phyloP scores from a whole-genome alignment of 2,888 invertebrate species.

The Exocentrus adspersus region DNA sequence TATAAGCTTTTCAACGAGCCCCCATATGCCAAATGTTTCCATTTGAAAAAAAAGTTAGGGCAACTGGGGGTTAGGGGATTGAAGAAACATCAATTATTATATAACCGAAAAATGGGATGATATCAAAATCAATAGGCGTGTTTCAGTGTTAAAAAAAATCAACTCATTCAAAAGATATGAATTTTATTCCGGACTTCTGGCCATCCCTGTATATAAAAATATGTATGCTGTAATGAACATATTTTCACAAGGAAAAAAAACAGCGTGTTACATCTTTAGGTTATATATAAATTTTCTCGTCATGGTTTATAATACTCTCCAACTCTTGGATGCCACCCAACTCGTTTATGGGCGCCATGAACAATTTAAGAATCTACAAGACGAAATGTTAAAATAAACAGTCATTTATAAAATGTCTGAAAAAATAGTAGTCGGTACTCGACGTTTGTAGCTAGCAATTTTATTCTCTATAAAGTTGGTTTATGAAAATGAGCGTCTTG shows the following conservation, averaged over 20 bases:
- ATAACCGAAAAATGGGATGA: too few relatives aligned
- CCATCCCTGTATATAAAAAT: too few relatives aligned
- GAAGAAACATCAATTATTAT: too few relatives aligned
- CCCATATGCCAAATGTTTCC: too few relatives aligned
- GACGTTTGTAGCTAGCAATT: constrained; percentile 29
- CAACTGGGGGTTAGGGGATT: too few relatives aligned
- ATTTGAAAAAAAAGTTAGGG: too few relatives aligned
- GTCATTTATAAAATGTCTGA: constrained; percentile 22
- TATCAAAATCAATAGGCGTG: too few relatives aligned
- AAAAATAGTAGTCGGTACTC: constrained; percentile 33
- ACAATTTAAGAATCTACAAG: constrained; percentile 26
- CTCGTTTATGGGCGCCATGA: constrained; percentile 28
- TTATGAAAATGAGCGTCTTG: constrained; percentile 39
- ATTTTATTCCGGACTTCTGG: too few relatives aligned
- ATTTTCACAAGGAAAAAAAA: background rate
- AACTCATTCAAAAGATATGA: too few relatives aligned
- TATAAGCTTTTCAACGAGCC: too few relatives aligned
- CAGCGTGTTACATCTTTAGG: background rate
- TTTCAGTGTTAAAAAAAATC: too few relatives aligned
- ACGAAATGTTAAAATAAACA: constrained; percentile 28
- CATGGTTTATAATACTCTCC: background rate
- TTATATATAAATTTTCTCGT: constrained; percentile 12
- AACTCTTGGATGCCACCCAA: constrained; percentile 28
- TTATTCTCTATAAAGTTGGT: constrained; percentile 32
- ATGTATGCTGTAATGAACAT: background rate